phyloP scores from a whole-genome alignment of 1,140 invertebrate genomes.

The Rhizoglyphus robini region DNA sequence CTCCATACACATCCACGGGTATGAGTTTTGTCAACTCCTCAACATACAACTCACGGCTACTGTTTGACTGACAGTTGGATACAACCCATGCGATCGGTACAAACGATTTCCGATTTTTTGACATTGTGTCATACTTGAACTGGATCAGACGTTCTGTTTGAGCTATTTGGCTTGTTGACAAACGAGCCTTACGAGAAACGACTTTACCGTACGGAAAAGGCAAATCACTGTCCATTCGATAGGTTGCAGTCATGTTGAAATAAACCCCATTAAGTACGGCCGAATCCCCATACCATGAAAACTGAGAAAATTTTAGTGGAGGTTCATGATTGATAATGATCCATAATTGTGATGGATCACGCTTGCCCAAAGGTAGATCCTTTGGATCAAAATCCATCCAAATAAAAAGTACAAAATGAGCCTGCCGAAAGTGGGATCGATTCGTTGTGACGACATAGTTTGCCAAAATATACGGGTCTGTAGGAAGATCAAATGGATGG shows the following conservation, averaged over 20 bases:
- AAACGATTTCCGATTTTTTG: slow-evolving; percentile 24
- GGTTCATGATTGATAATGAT: slow-evolving; percentile 27
- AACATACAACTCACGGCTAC: slow-evolving; percentile 42
- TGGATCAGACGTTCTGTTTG: no score
- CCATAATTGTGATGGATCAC: slow-evolving; percentile 23
- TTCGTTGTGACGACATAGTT: no score
- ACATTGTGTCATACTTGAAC: no score
- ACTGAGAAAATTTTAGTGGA: slow-evolving; percentile 23
- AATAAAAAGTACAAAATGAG: slow-evolving; percentile 26
- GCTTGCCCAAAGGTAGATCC: slow-evolving; percentile 32
- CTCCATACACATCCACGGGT: slow-evolving; percentile 50
- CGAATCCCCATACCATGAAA: no score
- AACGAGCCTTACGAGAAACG: slow-evolving; percentile 2
- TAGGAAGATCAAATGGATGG: no score
- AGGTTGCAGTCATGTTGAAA: slow-evolving; percentile 48
- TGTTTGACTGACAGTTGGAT: slow-evolving; percentile 44
- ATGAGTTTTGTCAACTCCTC: slow-evolving; percentile 41
- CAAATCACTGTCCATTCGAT: slow-evolving; percentile 42
- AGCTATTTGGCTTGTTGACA: no score
- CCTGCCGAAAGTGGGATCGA: neutral
- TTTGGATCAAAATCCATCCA: slow-evolving; percentile 22
- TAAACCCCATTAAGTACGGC: neutral
- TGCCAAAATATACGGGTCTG: no score
- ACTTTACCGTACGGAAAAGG: slow-evolving; percentile 34
- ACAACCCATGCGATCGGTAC: slow-evolving; percentile 45